Evolutionary conservation across 2,797 vertebrate species (phyloP), one percentile per base, ranked within the genome.

Genomic region (Eupleurogrammus muticus): DNA sequence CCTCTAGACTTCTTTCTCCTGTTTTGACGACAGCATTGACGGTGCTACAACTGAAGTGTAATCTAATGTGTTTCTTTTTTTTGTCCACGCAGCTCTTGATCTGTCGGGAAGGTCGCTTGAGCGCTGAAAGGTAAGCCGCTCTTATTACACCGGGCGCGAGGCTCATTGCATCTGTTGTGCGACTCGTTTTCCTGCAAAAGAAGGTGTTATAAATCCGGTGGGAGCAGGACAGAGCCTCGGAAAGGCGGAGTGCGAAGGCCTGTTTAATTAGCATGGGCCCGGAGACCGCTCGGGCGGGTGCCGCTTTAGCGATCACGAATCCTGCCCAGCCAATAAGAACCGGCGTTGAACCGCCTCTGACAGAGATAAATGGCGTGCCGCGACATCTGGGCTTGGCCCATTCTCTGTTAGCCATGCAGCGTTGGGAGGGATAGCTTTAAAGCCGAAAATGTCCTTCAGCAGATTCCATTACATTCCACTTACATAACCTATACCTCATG

Each of bases 311-410:
- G 82, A 73, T 81, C 91, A 63, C 58, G 77, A 77, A 77, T 89
- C 80, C 89, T 88, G 83, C 88, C 64, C 88, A 95, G 87, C 92
- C 90, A 95, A 86, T 93, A 82, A 94, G 90, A 95, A 93, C 80
- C 86, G 81, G 76, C 80, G 81, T 78, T 94, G 87, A 89, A 79
- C 75, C 81, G 83, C 78, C 82, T 85, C 48, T 87, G 94, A 88
- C 92, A 93, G 48, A 93, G 93, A 96, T 93, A 92, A 95, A 94
- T 88, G 92, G 81, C 86, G 70, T 69, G 73, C 87, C 81, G 65
- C 90, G 64, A 70, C 91, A 84, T 91, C 82, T 72, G 81, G 68
- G 77, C 70, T 79, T 92, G 83, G 53, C 84, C 51, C 21, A 88
- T 90, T 89, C 75, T 86, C 75, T 54, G 73, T 86, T 80, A 88